Base-by-base conservation (phyloP, 2,888 invertebrate genomes). In the Miltochrista miniata region DNA sequence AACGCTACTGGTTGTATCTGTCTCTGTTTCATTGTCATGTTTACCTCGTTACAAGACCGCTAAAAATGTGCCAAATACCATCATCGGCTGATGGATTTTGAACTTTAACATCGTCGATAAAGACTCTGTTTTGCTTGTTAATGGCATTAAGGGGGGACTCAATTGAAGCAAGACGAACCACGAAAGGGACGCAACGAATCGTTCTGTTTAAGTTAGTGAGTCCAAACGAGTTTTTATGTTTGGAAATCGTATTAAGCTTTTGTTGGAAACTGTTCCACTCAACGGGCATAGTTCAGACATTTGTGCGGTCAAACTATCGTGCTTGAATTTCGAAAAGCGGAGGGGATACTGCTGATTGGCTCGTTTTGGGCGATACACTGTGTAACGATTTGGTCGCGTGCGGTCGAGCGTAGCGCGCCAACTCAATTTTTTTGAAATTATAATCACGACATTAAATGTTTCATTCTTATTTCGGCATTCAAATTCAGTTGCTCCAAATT, bases 231-330 rank as follows among this genome's bases (percentile, higher is more conserved):
- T 91, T 91, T 90, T 91, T 91, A 88, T 90, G 90, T 90, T 91
- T 85, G 88, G 88, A 90, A 91, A 91, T 91, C 89, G 90, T 88
- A 91, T 90, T 91, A 91, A 89, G 90, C 90, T 91, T 90, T 91
- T 91, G 91, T 91, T 89, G 87, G 90, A 81, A 90, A 90, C 86
- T 89, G 91, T 90, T 87, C 83, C 87, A 90, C 85, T 91, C 90
- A 90, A 83, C 90, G 88, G 82, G 90, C 84, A 85, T 88, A 89
- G 90, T 89, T 85, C 86, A 87, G 87, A 82, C 85, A 87, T 83
- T 87, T 83, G 89, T 87, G 88, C 80, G 88, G 90, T 88, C 87
- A 87, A 87, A 90, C 89, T 90, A 90, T 86, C 80, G 81, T 74
- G 85, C 84, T 83, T 76, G 83, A 80, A 81, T 71, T 79, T 76